Percentiles rank a stretch among this genome's conserved stretches.
These are phyloP conservation scores for Bombycilla garrulus DNA, from an alignment of 2,113 vertebrate species.

Conservation along the genomic window DNA sequence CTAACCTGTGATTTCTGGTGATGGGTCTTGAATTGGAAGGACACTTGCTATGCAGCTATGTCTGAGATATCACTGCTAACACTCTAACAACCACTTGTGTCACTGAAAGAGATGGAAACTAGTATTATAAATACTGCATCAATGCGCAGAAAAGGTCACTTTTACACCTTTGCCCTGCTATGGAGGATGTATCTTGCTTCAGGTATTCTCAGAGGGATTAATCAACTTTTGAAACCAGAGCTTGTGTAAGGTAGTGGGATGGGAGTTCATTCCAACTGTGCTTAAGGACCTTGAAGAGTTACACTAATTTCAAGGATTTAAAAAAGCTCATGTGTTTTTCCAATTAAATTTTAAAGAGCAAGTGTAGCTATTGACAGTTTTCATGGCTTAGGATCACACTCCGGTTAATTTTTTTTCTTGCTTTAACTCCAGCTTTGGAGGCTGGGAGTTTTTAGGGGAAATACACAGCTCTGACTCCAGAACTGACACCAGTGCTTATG, in stretches of 20 bases:
- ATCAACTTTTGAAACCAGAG: not conserved
- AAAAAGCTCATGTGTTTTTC: not conserved
- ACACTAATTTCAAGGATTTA: not conserved
- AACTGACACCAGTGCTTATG: not conserved
- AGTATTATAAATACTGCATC: not conserved
- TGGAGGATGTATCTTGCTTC: not conserved
- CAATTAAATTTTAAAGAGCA: not conserved
- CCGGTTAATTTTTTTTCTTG: not conserved
- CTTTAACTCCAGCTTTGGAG: not conserved
- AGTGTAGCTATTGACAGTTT: not conserved
- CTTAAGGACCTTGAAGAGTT: not conserved
- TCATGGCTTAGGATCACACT: not conserved
- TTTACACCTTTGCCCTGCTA: not conserved
- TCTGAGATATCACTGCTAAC: not conserved
- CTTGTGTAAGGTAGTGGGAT: not conserved
- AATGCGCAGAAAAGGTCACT: not conserved
- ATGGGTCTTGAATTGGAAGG: not conserved
- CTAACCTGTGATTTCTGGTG: not conserved
- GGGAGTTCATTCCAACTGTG: not conserved
- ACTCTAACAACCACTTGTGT: not conserved
- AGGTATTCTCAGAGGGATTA: not conserved
- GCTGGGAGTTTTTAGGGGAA: not conserved
- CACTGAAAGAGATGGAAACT: not conserved
- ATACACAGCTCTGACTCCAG: not conserved
- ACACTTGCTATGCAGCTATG: not conserved